Base-by-base conservation (phyloP, 2,797 vertebrate species). In the Crocidura indochinensis region DNA sequence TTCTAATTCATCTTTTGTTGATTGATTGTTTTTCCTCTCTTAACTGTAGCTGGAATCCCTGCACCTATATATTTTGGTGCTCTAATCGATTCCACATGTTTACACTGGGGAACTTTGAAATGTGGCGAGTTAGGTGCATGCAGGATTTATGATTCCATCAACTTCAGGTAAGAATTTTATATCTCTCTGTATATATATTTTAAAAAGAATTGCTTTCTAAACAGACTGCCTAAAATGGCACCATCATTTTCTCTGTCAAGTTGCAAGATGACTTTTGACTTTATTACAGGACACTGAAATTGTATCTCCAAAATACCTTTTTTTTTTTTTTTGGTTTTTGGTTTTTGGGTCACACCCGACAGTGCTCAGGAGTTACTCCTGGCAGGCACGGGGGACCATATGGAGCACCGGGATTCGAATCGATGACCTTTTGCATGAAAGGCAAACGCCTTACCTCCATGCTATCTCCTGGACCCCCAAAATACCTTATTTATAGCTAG, bases 11-110 rank as follows among this genome's bases (percentile, higher is more conserved):
- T 56, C 62, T 4, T 24, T 89, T 75, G 27, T 62, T 90, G 51
- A 81, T 46, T 4, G 10, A 17, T 26, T 94, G 81, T 84, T 88
- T 85, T 93, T 88, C 49, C 93, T 69, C 90, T 77, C 94, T 95
- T 51, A 83, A 47, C 71, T 90, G 14, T 56, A 99, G 99, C 98
- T 95, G 99, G 99, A 92, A 99, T 99, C 89, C 99, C 99, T 73
- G 99, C 99, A 44, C 99, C 99, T 0, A 97, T 99, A 87, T 99
- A 99, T 95, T 99, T 99, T 49, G 98, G 99, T 88, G 98, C 98
- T 68, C 96, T 99, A 94, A 98, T 99, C 83, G 99, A 99, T 92
- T 98, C 97, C 4, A 98, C 98, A 1, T 99, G 99, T 97, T 97
- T 99, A 97, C 99, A 99, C 65, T 98, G 98, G 99, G 98, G 97